These are phyloP conservation scores for Lycodopsis pacificus DNA, from an alignment of 2,797 vertebrate species.

Conservation along the genomic window DNA sequence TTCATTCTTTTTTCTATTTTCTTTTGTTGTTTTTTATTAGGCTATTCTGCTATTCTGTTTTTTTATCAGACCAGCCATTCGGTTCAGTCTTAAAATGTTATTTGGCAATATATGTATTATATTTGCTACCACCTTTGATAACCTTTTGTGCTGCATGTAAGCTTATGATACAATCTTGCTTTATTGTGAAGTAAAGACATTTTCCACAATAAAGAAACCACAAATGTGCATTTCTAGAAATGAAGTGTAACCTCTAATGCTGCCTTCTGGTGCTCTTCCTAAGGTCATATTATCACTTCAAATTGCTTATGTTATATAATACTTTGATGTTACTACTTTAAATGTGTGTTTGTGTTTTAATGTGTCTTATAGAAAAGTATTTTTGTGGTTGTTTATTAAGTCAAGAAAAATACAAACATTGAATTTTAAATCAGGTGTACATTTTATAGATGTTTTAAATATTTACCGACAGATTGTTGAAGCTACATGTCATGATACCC, in stretches of 20 bases:
- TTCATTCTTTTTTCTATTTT: background rate
- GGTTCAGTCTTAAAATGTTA: background rate
- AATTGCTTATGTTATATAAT: background rate
- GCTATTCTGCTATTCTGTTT: background rate
- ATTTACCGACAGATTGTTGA: background rate
- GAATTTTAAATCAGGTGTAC: background rate
- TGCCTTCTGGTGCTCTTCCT: slow-evolving; percentile 15
- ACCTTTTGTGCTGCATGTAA: background rate
- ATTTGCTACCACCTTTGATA: slow-evolving; percentile 16
- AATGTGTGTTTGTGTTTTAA: background rate
- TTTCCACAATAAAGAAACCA: slow-evolving; percentile 28
- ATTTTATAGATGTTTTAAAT: background rate
- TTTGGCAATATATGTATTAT: slow-evolving; percentile 4
- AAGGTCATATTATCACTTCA: background rate
- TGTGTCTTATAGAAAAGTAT: background rate
- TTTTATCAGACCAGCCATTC: slow-evolving; percentile 2
- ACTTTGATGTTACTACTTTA: background rate
- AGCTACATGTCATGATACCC: background rate
- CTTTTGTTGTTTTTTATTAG: background rate
- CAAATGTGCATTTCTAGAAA: background rate
- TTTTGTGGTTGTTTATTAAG: slow-evolving; percentile 6
- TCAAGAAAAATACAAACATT: background rate
- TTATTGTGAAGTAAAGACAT: slow-evolving; percentile 23
- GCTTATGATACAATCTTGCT: background rate
- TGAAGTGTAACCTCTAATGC: slow-evolving; percentile 2